A percentile compares a stretch with the other conserved stretches of the same genome.
phyloP scores from a whole-genome alignment of 2,113 vertebrate genomes.

The Syngnathus typhle region DNA sequence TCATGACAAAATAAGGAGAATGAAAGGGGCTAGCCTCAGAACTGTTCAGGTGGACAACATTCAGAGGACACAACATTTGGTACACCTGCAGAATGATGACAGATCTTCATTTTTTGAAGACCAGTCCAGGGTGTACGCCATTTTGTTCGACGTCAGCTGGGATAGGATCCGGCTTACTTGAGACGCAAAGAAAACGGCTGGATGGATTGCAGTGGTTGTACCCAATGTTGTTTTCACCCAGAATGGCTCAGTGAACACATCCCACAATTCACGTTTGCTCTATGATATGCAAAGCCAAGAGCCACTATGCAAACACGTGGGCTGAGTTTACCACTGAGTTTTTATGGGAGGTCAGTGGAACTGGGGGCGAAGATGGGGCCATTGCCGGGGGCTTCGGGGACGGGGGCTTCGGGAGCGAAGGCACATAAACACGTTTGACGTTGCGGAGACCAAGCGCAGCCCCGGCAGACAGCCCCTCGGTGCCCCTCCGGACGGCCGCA shows the following conservation, averaged over 20 bases:
- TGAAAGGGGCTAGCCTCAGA: constrained; percentile 32
- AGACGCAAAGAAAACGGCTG: neutral
- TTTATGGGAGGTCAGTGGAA: constrained; percentile 67
- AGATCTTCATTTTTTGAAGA: neutral
- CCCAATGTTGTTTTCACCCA: neutral
- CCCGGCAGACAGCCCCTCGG: constrained; percentile 74
- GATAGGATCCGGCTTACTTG: too few relatives aligned
- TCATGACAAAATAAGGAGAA: constrained; percentile 43
- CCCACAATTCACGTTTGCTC: neutral
- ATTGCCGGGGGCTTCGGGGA: constrained; percentile 64
- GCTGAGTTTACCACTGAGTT: constrained; percentile 72
- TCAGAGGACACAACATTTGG: neutral
- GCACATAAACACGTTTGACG: constrained; percentile 71
- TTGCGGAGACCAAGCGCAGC: constrained; percentile 72
- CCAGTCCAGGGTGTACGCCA: too few relatives aligned
- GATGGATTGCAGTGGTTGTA: neutral
- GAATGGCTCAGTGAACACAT: neutral
- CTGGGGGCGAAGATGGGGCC: constrained; percentile 61
- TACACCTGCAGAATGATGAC: neutral
- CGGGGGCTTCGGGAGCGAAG: constrained; percentile 70
- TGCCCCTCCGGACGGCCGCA: constrained; percentile 68
- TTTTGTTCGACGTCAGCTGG: too few relatives aligned
- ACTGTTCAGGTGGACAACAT: neutral
- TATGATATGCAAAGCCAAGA: neutral
- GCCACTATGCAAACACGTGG: constrained; percentile 25